These are phyloP conservation scores for Scalopus aquaticus DNA, from an alignment of 2,113 vertebrate genomes.

Conservation along the genomic window DNA sequence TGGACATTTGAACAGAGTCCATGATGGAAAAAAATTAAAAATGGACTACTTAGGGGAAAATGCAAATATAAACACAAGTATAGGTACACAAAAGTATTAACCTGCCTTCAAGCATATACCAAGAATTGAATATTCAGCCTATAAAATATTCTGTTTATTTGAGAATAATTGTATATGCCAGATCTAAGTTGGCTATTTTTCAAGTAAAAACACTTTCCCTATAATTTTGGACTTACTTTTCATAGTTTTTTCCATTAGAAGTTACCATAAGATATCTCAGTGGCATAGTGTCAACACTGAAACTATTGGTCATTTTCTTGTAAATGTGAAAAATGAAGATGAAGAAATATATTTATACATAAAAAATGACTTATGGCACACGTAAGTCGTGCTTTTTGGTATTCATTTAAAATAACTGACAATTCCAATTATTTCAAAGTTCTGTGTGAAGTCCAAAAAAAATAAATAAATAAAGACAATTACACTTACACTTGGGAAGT, in stretches of 20 bases:
- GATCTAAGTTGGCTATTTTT: neutral
- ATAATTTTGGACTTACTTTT: neutral
- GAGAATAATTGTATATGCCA: neutral
- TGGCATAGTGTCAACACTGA: neutral
- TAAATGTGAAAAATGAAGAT: neutral
- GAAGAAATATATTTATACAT: neutral
- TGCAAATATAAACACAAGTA: neutral
- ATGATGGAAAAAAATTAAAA: neutral
- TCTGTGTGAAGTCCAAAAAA: neutral
- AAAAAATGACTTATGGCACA: neutral
- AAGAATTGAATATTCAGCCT: constrained; percentile 28
- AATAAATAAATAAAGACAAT: neutral
- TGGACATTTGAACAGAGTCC: constrained; percentile 22
- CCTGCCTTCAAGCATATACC: neutral
- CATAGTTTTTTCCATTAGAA: neutral
- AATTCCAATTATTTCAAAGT: neutral
- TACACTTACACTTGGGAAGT: neutral
- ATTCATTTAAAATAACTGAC: neutral
- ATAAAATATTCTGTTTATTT: constrained; percentile 38
- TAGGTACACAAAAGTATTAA: neutral
- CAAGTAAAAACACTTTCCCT: neutral
- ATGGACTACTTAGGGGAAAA: neutral
- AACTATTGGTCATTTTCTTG: neutral
- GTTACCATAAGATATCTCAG: neutral
- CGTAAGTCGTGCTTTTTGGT: neutral